These are phyloP conservation scores for Cerastoderma edule DNA, from an alignment of 2,888 invertebrate species.

Conservation along the genomic window DNA sequence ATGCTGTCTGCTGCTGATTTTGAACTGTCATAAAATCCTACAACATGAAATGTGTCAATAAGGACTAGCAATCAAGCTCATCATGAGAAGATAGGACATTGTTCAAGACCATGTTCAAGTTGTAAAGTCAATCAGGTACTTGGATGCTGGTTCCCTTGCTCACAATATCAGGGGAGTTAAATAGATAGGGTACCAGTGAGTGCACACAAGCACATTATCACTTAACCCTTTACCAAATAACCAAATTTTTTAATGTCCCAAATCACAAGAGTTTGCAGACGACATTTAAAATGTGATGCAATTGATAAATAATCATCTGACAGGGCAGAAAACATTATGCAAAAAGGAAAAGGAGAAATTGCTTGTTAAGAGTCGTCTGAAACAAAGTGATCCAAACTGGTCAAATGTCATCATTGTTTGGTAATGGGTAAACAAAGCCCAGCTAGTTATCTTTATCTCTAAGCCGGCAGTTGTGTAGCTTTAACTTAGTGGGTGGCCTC, in stretches of 20 bases:
- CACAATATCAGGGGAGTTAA: too few species aligned
- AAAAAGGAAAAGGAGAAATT: constrained; percentile 12
- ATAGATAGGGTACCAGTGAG: too few species aligned
- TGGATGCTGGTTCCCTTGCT: too few species aligned
- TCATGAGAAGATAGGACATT: too few species aligned
- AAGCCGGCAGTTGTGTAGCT: not conserved
- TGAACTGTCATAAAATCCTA: too few species aligned
- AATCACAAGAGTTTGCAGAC: not conserved
- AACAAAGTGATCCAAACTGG: not conserved
- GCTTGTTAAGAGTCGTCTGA: constrained; percentile 4
- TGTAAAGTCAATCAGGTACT: too few species aligned
- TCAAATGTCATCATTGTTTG: not conserved
- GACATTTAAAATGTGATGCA: too few species aligned
- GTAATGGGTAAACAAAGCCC: not conserved
- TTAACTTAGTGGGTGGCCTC: constrained; percentile 48
- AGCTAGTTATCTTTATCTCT: not conserved
- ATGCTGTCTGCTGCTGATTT: too few species aligned
- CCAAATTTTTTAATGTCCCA: not conserved
- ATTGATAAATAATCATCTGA: not conserved
- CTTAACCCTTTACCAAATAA: not conserved
- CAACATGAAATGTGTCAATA: too few species aligned
- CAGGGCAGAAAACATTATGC: constrained; percentile 8
- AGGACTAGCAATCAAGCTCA: too few species aligned
- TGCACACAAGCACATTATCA: too few species aligned
- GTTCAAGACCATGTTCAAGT: too few species aligned